phyloP scores from a whole-genome alignment of 2,888 invertebrate genomes.

The Lasius platythorax region DNA sequence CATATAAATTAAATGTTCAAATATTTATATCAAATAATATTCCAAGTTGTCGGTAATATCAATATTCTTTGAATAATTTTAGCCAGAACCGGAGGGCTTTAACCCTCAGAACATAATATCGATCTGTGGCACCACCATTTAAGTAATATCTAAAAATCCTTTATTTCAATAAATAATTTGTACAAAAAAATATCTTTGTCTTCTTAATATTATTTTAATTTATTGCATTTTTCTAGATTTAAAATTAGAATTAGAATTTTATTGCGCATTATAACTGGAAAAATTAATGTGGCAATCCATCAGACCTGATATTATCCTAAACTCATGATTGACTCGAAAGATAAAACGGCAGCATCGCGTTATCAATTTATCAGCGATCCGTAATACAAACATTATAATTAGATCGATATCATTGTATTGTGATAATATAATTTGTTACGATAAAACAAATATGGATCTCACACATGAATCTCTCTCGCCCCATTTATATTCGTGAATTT shows the following conservation, averaged over 20 bases:
- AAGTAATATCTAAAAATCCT: background rate
- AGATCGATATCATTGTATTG: background rate
- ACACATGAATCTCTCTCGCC: background rate
- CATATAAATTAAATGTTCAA: too few relatives aligned
- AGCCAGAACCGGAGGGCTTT: background rate
- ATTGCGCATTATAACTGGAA: background rate
- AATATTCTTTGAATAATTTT: background rate
- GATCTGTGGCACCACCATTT: background rate
- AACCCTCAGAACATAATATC: background rate
- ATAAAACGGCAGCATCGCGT: constrained; percentile 11
- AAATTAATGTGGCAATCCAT: background rate
- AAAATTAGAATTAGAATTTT: background rate
- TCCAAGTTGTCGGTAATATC: background rate
- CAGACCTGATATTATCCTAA: background rate
- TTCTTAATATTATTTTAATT: background rate
- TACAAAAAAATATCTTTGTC: background rate
- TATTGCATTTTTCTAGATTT: constrained; percentile 10
- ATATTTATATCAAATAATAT: background rate
- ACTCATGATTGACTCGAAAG: background rate
- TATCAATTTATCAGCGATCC: constrained; percentile 26
- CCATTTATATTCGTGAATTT: background rate
- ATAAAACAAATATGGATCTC: background rate
- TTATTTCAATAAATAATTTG: background rate
- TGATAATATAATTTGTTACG: background rate
- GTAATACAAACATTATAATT: background rate